Conservation (phyloP, 2,888 invertebrate genomes). For the Lycaena phlaeas region DNA sequence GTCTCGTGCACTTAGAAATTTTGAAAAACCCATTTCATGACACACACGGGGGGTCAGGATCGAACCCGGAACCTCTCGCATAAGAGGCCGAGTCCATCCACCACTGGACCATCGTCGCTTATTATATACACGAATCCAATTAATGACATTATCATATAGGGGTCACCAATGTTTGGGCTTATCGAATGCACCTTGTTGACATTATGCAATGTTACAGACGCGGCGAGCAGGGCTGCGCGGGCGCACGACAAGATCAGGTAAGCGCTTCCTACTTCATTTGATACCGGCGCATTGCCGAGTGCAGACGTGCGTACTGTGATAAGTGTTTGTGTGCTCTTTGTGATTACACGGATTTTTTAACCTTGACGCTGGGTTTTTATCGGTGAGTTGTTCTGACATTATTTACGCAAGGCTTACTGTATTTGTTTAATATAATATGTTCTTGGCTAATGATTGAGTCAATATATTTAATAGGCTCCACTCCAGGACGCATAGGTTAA, state of each 20-base stretch:
- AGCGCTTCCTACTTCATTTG: slow-evolving; percentile 44
- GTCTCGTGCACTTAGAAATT: no score
- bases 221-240: slow-evolving; percentile 49
- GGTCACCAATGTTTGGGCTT: slow-evolving; percentile 1
- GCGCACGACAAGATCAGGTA: slow-evolving; percentile 62
- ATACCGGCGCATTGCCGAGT: slow-evolving; percentile 30
- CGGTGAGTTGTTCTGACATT: slow-evolving; percentile 12
- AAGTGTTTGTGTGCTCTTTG: slow-evolving; percentile 13
- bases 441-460: no score
- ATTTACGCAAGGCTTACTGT: no score
- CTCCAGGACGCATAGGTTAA: no score
- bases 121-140: no score
- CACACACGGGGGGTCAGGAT: no score
- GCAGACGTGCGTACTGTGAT: slow-evolving; percentile 29
- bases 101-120: no score
- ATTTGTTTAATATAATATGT: no score
- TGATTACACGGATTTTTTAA: slow-evolving; percentile 11
- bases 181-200: slow-evolving; percentile 31
- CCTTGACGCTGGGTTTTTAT: slow-evolving; percentile 4
- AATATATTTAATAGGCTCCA: no score
- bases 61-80: no score
- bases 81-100: no score
- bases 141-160: neutral
- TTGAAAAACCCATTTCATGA: no score
- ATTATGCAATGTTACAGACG: slow-evolving; percentile 59